Base-by-base conservation (phyloP, 2,113 vertebrate genomes). In the Chaenogobius annularis region DNA sequence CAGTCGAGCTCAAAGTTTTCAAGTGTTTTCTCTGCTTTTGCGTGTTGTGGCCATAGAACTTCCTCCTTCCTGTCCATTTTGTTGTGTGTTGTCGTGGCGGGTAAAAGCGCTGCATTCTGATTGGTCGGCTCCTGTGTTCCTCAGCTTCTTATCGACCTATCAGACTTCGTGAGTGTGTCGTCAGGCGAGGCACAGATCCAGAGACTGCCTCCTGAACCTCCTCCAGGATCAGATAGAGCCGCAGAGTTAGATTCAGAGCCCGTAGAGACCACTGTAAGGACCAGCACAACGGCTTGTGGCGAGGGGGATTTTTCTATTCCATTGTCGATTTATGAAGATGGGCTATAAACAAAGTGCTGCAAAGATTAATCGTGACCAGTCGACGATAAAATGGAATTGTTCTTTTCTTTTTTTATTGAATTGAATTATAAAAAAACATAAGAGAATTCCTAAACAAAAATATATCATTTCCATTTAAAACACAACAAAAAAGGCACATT, bases 131-230 rank as follows among this genome's bases (percentile, higher is more conserved):
- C 87, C 82, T 92, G 82, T 92, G 81, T 71, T 75, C 84, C 81
- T 65, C 86, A 92, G 91, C 79, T 92, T 82, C 91, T 92, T 88
- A 64, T 74, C 74, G 84, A 78, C 84, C 88, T 90, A 79, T 91
- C 91, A 79, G 87, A 90, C 73, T 85, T 79, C 72, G 89, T 86
- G 82, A 79, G 3, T 79, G 37, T 91, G 2, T 86, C 85, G 0
- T 73, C 83, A 1, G 13, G 64, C 48, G 44, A 59, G n/a, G 56
- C 86, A 22, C 52, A 46, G 71, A 74, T 83, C 37, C 79, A 58
- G 77, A 76, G 75, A 7, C 88, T 80, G 26, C 87, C 87, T 14
- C 86, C 86, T 11, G 67, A 91, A 69, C 85, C 87, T 22, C 77
- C 83, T 66, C 79, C 88, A 66, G 85, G 83, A 78, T 61, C 75